These are phyloP conservation scores for Ammospiza maritima DNA, from an alignment of 2,797 vertebrate genomes.

Conservation along the genomic window DNA sequence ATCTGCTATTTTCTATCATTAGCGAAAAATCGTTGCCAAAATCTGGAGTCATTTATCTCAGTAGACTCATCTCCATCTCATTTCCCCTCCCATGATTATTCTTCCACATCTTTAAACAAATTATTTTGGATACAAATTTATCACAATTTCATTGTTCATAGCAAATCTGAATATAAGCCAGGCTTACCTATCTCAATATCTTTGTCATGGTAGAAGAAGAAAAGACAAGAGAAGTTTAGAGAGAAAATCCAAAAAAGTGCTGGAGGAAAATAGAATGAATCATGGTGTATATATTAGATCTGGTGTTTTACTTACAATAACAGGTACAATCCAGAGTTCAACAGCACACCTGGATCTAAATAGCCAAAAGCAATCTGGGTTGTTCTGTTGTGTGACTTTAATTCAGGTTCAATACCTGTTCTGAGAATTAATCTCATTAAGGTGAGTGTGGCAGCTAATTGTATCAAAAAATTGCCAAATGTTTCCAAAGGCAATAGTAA, in stretches of 20 bases:
- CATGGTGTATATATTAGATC: neutral
- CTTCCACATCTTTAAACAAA: neutral
- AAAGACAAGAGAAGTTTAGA: neutral
- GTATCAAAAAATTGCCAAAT: neutral
- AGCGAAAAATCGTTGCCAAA: neutral
- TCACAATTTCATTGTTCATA: neutral
- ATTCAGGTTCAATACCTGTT: neutral
- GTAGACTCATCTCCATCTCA: neutral
- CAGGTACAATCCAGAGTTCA: neutral
- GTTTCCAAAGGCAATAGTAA: neutral
- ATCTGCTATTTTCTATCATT: neutral
- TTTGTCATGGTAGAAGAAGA: neutral
- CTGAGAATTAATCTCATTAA: conserved; percentile 1
- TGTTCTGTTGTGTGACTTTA: neutral
- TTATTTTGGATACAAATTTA: neutral
- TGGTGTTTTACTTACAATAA: neutral
- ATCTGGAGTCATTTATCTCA: neutral
- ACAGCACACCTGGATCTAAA: neutral
- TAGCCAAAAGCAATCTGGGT: neutral
- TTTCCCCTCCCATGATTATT: neutral
- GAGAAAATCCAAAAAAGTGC: neutral
- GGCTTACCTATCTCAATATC: neutral
- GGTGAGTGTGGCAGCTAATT: neutral
- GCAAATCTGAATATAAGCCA: neutral
- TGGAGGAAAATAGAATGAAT: neutral